These are phyloP conservation scores for Crenuchus spilurus DNA, from an alignment of 2,797 vertebrate genomes.

Conservation along the genomic window DNA sequence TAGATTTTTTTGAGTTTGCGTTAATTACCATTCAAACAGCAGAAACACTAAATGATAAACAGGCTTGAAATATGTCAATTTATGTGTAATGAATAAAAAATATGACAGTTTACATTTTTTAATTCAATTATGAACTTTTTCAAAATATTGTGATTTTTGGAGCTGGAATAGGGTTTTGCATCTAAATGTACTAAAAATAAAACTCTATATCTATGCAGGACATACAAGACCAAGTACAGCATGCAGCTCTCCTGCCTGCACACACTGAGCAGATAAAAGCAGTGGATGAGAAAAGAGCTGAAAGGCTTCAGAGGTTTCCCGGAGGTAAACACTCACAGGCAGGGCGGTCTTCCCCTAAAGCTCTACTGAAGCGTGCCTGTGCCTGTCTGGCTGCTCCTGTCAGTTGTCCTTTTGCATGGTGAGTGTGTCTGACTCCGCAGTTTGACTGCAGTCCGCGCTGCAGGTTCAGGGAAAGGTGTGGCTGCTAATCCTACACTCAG, in stretches of 20 bases:
- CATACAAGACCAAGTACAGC: background rate
- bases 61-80: too few relatives aligned
- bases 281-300: slow-evolving; percentile 41
- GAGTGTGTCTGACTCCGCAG: slow-evolving; percentile 24
- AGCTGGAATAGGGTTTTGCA: too few relatives aligned
- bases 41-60: too few relatives aligned
- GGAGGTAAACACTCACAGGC: slow-evolving; percentile 48
- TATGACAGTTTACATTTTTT: too few relatives aligned
- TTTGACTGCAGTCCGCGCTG: slow-evolving; percentile 40
- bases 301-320: slow-evolving; percentile 45
- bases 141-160: too few relatives aligned
- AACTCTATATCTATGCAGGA: too few relatives aligned
- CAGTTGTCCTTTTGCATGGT: slow-evolving; percentile 33
- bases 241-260: slow-evolving; percentile 16
- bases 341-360: slow-evolving; percentile 35
- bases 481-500: slow-evolving; percentile 48
- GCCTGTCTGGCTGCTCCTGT: slow-evolving; percentile 30
- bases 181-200: too few relatives aligned
- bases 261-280: slow-evolving; percentile 33
- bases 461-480: slow-evolving; percentile 38
- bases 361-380: slow-evolving; percentile 30
- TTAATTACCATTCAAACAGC: too few relatives aligned
- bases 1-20: too few relatives aligned
- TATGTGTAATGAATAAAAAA: too few relatives aligned
- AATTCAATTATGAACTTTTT: too few relatives aligned